These are phyloP conservation scores for Cydia strobilella DNA, from an alignment of 1,140 invertebrate species.

Conservation along the genomic window DNA sequence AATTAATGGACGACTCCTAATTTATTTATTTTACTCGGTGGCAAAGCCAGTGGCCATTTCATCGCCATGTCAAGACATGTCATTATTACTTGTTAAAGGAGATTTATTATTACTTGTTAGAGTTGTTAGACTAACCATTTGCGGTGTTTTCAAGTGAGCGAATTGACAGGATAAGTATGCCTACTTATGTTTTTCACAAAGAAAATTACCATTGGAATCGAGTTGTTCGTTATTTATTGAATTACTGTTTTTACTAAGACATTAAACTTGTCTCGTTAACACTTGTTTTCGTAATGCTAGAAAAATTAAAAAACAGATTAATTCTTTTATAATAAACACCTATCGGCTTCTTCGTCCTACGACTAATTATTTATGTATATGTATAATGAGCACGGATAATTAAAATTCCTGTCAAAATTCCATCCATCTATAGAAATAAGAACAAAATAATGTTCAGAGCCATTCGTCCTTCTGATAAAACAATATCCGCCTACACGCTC, in stretches of 20 bases:
- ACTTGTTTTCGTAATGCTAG: no score
- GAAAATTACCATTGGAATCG: neutral
- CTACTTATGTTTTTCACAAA: conserved; percentile 10
- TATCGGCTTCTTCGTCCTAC: no score
- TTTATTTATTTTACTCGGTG: no score
- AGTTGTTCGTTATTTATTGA: neutral
- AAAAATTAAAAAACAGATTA: no score
- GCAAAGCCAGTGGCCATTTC: no score
- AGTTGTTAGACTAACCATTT: neutral
- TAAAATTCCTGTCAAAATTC: no score
- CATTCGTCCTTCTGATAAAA: neutral
- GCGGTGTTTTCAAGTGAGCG: no score
- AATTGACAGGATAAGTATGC: conserved; percentile 9
- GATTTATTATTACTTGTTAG: neutral
- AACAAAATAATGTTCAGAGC: neutral
- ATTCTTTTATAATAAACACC: no score
- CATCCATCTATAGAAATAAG: neutral
- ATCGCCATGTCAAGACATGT: no score
- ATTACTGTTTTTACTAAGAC: neutral
- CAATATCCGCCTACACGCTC: neutral
- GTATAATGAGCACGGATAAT: no score
- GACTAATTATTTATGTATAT: no score
- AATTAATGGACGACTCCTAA: no score
- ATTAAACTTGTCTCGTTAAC: neutral
- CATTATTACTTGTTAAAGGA: neutral